phyloP scores from a whole-genome alignment of 2,888 invertebrate species.

The Tachina fera region DNA sequence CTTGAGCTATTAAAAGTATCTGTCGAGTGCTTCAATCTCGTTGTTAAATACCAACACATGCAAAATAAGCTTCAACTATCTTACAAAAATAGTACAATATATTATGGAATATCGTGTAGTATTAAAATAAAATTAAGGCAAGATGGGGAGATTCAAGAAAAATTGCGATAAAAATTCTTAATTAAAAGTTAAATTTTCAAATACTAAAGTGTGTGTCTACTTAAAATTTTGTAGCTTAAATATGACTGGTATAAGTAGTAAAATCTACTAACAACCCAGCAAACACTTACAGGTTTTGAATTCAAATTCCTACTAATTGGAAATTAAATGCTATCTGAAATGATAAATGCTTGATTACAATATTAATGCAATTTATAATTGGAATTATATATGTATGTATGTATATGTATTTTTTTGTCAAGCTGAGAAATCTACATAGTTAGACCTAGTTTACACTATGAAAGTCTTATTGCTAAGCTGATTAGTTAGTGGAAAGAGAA shows the following conservation, averaged over 20 bases:
- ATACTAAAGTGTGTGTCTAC: not conserved
- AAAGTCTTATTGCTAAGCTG: too few relatives aligned
- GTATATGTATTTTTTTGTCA: too few relatives aligned
- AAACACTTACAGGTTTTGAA: too few relatives aligned
- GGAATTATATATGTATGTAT: too few relatives aligned
- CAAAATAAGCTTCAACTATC: not conserved
- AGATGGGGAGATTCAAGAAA: not conserved
- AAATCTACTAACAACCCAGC: not conserved
- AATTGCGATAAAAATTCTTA: not conserved
- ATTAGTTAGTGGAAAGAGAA: too few relatives aligned
- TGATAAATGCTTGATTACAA: too few relatives aligned
- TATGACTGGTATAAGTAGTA: not conserved
- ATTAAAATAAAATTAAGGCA: not conserved
- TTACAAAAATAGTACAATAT: not conserved
- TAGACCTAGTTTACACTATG: too few relatives aligned
- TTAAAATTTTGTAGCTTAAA: not conserved
- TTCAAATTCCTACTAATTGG: too few relatives aligned
- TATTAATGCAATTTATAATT: too few relatives aligned
- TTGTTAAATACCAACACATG: not conserved
- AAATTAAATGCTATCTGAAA: too few relatives aligned
- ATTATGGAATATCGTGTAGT: not conserved
- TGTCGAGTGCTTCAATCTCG: not conserved
- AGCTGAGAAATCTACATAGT: too few relatives aligned
- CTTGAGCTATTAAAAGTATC: slow-evolving; percentile 11
- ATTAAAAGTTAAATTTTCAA: not conserved